Evolutionary conservation across 2,797 vertebrate species (phyloP).

Genomic region (Chelon auratus): DNA sequence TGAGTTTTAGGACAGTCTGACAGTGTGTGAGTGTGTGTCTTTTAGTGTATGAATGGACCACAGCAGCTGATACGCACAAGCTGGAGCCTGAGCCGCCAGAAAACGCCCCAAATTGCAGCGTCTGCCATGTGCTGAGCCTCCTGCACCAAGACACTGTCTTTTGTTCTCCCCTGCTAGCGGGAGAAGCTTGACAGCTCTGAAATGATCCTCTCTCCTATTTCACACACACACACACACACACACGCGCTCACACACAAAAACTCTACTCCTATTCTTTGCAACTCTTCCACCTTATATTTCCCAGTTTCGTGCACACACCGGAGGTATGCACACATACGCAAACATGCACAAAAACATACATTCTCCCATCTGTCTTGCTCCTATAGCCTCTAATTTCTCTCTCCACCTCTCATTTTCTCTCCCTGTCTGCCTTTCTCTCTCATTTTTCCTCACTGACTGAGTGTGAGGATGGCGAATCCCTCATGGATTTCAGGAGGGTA

Average conservation of each 20-base stretch:
- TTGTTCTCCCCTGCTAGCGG: conserved; percentile 80
- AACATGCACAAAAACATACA: conserved; percentile 53
- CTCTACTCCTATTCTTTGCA: conserved; percentile 38
- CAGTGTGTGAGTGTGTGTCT: conserved; percentile 23
- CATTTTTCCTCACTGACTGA: conserved; percentile 73
- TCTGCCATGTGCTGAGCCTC: conserved; percentile 78
- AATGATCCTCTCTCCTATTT: conserved; percentile 76
- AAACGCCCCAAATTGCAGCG: conserved; percentile 81
- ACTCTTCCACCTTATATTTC: conserved; percentile 44
- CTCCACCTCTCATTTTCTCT: conserved; percentile 49
- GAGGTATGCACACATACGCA: conserved; percentile 20
- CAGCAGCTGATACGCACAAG: conserved; percentile 65
- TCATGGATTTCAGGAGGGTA: conserved; percentile 87
- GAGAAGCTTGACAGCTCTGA: conserved; percentile 84
- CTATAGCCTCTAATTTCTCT: conserved; percentile 53
- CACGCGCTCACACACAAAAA: not conserved
- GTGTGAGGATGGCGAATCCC: conserved; percentile 85
- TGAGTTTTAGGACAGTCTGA: conserved; percentile 52
- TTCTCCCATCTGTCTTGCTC: conserved; percentile 46
- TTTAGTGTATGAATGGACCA: conserved; percentile 38
- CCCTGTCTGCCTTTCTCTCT: conserved; percentile 51
- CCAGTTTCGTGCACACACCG: conserved; percentile 40
- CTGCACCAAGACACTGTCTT: conserved; percentile 78
- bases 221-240: conserved; percentile 21
- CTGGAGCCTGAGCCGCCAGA: conserved; percentile 70